phyloP scores from a whole-genome alignment of 2,797 vertebrate genomes.

The Aotus griseimembra region DNA sequence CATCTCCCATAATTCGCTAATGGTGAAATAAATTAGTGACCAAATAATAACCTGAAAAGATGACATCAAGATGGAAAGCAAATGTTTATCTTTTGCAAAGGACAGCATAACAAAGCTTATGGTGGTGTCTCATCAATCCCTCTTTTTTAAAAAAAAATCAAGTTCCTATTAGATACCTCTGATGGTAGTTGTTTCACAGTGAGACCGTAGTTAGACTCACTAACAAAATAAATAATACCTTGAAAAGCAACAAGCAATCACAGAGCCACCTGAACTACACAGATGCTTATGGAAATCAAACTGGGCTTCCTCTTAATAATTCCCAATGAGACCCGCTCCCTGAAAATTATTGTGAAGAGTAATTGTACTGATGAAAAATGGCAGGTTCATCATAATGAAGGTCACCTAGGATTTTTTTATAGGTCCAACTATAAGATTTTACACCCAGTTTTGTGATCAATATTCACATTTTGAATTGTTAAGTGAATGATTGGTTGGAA shows the following conservation, averaged over 20 bases:
- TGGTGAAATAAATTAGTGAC: constrained; percentile 86
- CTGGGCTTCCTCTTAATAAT: neutral
- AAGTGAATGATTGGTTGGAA: neutral
- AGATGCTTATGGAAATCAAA: neutral
- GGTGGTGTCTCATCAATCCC: constrained; percentile 9
- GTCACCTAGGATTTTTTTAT: neutral
- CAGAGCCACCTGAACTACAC: neutral
- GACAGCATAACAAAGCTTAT: constrained; percentile 65
- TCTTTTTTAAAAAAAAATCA: constrained; percentile 4
- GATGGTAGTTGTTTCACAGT: constrained; percentile 43
- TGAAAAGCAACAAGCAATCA: constrained; percentile 52
- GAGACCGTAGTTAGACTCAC: constrained; percentile 64
- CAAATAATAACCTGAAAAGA: constrained; percentile 84
- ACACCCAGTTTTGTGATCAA: neutral
- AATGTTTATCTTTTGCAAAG: constrained; percentile 81
- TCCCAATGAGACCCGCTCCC: neutral
- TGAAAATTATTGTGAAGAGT: constrained; percentile 30
- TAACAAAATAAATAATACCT: constrained; percentile 55
- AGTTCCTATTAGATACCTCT: constrained; percentile 59
- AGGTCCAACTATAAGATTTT: neutral
- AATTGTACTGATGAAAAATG: constrained; percentile 20
- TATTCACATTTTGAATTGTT: constrained; percentile 36
- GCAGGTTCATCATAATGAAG: neutral
- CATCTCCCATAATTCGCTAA: constrained; percentile 86
- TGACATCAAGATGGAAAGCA: constrained; percentile 78